phyloP scores from a whole-genome alignment of 2,797 vertebrate genomes.

The Esox lucius region DNA sequence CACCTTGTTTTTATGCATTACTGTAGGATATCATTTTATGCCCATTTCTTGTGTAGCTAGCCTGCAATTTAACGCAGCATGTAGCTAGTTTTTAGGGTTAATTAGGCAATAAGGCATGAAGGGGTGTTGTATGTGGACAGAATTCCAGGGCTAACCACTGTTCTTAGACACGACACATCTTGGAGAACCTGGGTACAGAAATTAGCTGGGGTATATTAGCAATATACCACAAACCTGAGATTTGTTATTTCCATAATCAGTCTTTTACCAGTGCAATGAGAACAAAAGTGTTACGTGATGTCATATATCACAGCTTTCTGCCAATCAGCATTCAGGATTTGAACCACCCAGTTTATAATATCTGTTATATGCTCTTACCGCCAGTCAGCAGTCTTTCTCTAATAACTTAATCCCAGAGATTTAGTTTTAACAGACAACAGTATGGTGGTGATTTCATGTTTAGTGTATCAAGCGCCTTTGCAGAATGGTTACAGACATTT shows the following conservation, averaged over 20 bases:
- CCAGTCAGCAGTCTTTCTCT: conserved; percentile 21
- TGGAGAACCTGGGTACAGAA: too few species aligned
- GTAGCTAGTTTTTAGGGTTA: conserved; percentile 5
- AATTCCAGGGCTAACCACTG: too few species aligned
- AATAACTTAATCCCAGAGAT: conserved; percentile 28
- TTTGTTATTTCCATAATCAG: too few species aligned
- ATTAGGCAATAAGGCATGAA: too few species aligned
- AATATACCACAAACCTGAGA: too few species aligned
- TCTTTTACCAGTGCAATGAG: too few species aligned
- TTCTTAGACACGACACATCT: too few species aligned
- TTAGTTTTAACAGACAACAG: conserved; percentile 22
- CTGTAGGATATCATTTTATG: not conserved
- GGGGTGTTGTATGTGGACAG: too few species aligned
- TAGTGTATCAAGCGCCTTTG: not conserved
- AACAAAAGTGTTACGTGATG: too few species aligned
- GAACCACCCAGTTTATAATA: not conserved
- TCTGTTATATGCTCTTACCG: conserved; percentile 25
- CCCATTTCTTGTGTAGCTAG: not conserved
- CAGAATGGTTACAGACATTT: not conserved
- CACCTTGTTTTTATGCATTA: not conserved
- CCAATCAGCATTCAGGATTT: too few species aligned
- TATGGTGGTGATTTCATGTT: conserved; percentile 17
- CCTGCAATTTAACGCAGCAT: not conserved
- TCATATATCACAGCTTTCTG: too few species aligned
- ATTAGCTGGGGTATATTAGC: too few species aligned